A percentile compares a stretch with the other conserved stretches of the same genome.
Conservation (phyloP, 2,113 vertebrate genomes). For the Grammomys surdaster region DNA sequence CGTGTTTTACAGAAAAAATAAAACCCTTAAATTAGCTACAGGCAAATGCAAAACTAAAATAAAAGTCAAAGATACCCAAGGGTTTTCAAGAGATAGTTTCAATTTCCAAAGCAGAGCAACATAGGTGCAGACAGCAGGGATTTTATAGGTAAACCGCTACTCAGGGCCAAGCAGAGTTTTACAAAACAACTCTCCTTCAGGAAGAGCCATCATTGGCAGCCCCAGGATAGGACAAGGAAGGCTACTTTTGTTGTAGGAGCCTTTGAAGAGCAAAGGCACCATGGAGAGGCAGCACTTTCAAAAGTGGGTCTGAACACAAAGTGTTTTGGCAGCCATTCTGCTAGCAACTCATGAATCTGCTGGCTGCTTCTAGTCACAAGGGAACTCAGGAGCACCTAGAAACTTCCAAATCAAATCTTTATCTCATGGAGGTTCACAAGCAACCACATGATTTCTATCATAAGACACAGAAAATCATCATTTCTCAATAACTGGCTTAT, state of each 20-base stretch:
- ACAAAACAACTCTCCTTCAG: not conserved
- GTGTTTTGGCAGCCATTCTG: slow-evolving; percentile 13
- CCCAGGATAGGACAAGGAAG: not conserved
- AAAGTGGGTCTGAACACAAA: not conserved
- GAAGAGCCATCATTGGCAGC: not conserved
- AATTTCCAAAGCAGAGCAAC: not conserved
- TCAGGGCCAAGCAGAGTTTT: not conserved
- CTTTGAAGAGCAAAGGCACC: slow-evolving; percentile 31
- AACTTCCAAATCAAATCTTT: slow-evolving; percentile 8
- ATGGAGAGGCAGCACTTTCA: not conserved
- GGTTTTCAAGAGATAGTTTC: slow-evolving; percentile 28
- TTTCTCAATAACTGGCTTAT: slow-evolving; percentile 9
- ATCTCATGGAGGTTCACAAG: not conserved
- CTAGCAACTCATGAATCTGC: slow-evolving; percentile 14
- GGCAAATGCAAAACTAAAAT: slow-evolving; percentile 39
- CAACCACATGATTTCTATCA: not conserved
- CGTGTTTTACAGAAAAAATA: not conserved
- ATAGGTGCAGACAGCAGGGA: not conserved
- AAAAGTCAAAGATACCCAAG: slow-evolving; percentile 10
- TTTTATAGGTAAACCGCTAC: slow-evolving; percentile 23
- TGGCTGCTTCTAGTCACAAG: not conserved
- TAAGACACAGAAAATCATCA: not conserved
- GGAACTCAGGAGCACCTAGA: not conserved
- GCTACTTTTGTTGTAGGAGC: not conserved
- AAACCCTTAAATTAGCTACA: not conserved